Base-by-base conservation (phyloP, 2,888 invertebrate genomes). In the Caprella mutica region DNA sequence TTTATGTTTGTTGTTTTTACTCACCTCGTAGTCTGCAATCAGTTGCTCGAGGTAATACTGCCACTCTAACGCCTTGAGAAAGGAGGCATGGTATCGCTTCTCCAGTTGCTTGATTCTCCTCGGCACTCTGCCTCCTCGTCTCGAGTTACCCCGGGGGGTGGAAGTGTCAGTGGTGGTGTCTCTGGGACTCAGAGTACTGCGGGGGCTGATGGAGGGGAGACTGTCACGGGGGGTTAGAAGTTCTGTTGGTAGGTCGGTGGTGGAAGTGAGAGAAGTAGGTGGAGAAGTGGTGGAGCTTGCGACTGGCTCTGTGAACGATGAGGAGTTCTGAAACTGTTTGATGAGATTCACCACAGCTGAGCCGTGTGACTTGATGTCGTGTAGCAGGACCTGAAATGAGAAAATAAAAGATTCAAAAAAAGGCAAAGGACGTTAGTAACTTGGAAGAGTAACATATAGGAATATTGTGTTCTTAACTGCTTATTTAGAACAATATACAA, bases 21-120 rank as follows among this genome's bases (percentile, higher is more conserved):
- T 53, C 43, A 61, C 61, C 61, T 61, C 58, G 38, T 56, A 61
- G 35, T 58, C 58, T 24, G 61, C 55, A 53, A 61, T 61, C 58
- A 61, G 58, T n/a, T 58, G 83, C 73, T 93, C 92, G 71, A 93
- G 78, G 72, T 88, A 84, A 75, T 86, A 87, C 78, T 90, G 89
- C 82, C 90, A 86, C 80, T 93, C 92, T 70, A 91, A 80, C 55
- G 90, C 87, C 69, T 86, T 80, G 69, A 93, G 77, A 78, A 87
- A 91, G 67, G 92, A 79, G 68, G 85, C 80, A 74, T 91, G 91
- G 86, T 90, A 93, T 72, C 90, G 85, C 65, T 84, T 78, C 75
- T 92, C 88, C 67, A 92, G 78, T 63, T 81, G 82, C 57, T 80
- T 78, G 64, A 84, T 85, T 60, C 77, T 80, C 69, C 78, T 74